These are phyloP conservation scores for Sceloporus undulatus DNA, from an alignment of 2,113 vertebrate genomes.

Conservation along the genomic window DNA sequence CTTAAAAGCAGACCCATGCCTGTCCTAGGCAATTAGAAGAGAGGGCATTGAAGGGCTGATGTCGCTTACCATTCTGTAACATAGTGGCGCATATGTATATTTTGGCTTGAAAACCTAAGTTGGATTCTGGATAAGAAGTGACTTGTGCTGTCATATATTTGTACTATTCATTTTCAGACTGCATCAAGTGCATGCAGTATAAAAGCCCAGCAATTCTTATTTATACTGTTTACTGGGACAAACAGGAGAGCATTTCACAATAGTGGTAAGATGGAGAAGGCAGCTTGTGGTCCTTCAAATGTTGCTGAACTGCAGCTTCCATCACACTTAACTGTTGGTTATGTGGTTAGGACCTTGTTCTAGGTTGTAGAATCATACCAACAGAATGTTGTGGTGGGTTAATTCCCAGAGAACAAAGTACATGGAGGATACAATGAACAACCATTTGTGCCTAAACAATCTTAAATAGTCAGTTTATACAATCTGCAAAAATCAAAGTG, in stretches of 20 bases:
- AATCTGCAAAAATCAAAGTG: too few species aligned
- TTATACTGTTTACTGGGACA: neutral
- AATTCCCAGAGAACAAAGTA: too few species aligned
- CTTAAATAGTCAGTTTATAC: too few species aligned
- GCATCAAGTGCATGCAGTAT: neutral
- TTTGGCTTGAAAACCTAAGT: neutral
- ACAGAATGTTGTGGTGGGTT: too few species aligned
- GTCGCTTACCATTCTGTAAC: too few species aligned
- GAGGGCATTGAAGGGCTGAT: neutral
- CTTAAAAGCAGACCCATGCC: neutral
- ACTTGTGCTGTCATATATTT: neutral
- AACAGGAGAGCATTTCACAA: neutral
- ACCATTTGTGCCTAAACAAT: too few species aligned
- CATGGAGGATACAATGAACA: too few species aligned
- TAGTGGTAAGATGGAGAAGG: neutral
- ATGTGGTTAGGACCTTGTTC: too few species aligned
- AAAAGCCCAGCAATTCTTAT: neutral
- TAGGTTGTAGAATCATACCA: too few species aligned
- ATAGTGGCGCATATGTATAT: neutral
- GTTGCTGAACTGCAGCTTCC: too few species aligned
- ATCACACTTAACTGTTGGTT: too few species aligned
- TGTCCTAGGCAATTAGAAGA: neutral
- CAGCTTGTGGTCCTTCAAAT: neutral
- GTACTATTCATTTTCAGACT: neutral
- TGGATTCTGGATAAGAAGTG: neutral